phyloP scores from a whole-genome alignment of 2,888 invertebrate genomes.

The Leucania comma region DNA sequence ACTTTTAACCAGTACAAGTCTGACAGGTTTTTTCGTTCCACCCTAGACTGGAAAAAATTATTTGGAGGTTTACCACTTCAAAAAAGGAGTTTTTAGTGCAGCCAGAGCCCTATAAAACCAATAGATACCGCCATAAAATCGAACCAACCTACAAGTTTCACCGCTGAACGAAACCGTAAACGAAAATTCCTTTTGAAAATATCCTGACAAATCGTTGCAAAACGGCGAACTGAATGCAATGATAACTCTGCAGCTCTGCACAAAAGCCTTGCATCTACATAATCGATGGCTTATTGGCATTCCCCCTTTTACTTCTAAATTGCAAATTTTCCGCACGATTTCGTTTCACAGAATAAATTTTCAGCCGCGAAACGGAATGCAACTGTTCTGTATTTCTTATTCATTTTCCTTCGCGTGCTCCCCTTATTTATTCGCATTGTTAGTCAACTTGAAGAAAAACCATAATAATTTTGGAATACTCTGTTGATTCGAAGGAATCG shows the following conservation, averaged over 20 bases:
- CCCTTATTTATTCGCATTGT: conserved; percentile 72
- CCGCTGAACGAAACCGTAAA: conserved; percentile 65
- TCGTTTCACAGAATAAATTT: conserved; percentile 88
- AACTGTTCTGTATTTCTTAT: conserved; percentile 82
- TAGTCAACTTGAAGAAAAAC: conserved; percentile 51
- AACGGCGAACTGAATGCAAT: conserved; percentile 83
- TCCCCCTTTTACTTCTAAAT: conserved; percentile 90
- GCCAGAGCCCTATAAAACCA: conserved; percentile 50
- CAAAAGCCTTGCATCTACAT: conserved; percentile 89
- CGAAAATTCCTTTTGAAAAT: conserved; percentile 78
- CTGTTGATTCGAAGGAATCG: conserved; percentile 18
- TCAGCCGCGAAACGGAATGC: conserved; percentile 82
- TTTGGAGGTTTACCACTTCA: no score
- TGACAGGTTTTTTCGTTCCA: no score
- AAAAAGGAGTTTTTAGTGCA: conserved; percentile 9
- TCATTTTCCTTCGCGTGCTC: conserved; percentile 70
- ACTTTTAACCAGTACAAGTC: no score
- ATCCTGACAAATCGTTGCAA: conserved; percentile 85
- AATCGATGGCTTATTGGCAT: conserved; percentile 90
- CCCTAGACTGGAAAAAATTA: no score
- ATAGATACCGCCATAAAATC: conserved; percentile 60
- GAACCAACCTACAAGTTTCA: conserved; percentile 69
- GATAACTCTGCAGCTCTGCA: conserved; percentile 86
- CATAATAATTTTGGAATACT: conserved; percentile 30
- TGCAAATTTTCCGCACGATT: conserved; percentile 91